phyloP scores from a whole-genome alignment of 2,113 vertebrate genomes.

The Mungos mungo region DNA sequence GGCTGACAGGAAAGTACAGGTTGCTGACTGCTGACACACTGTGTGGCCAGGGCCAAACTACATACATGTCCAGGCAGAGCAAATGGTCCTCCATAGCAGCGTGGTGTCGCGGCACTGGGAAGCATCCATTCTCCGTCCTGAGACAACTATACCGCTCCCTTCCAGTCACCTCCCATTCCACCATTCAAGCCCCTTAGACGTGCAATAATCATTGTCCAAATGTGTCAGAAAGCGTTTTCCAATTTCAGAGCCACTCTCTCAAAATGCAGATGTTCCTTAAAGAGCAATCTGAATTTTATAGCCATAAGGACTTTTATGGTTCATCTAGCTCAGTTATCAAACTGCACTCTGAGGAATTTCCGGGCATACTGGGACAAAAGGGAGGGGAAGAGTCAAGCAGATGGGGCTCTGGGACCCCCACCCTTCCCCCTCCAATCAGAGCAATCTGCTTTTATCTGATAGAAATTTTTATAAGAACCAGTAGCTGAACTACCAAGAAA shows the following conservation, averaged over 20 bases:
- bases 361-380: neutral
- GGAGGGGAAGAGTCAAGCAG: neutral
- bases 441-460: neutral
- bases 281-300: neutral
- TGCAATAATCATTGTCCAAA: neutral
- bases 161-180: neutral
- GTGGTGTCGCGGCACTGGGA: neutral
- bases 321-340: neutral
- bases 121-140: neutral
- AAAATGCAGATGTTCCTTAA: neutral
- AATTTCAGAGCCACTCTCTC: neutral
- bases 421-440: neutral
- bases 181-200: neutral
- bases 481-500: neutral
- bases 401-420: neutral
- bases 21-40: neutral
- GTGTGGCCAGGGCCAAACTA: neutral
- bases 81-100: neutral
- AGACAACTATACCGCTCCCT: neutral
- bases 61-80: neutral
- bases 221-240: neutral
- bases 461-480: neutral
- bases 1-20: neutral
- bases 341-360: neutral
- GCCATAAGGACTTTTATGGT: neutral